Base-by-base conservation (phyloP, 2,113 vertebrate species). In the Holacanthus passer region DNA sequence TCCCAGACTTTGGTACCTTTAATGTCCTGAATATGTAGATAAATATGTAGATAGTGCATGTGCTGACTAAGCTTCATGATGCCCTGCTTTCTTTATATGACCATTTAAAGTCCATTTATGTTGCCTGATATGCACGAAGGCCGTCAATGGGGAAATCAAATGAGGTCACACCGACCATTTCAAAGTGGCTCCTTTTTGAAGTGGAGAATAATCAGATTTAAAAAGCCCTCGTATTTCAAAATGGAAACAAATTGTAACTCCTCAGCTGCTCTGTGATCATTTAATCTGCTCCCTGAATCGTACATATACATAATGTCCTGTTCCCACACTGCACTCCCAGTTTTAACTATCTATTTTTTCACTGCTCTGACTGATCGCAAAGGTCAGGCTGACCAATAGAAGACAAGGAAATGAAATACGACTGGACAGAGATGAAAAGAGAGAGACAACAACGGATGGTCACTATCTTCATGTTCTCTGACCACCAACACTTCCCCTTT, bases 361-460 rank as follows among this genome's bases (percentile, higher is more conserved):
- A 74, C 73, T 64, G 73, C 60, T 72, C 48, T 24, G 73, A 67
- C 76, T 79, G 62, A 69, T 82, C 2, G 53, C n/a, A 70, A 91
- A 90, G 91, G 90, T 89, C 90, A 91, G 58, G 2, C 64, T 75
- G 82, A 88, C 87, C 86, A 86, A 58, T 68, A 64, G 37, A 72
- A 70, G 82, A 85, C 88, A 84, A n/a, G 83, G 77, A 90, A 88
- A 84, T 84, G 82, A 90, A 88, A 77, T 78, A 78, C 52, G 16
- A 59, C 80, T 29, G 43, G 83, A 83, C 53, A 63, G 64, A 84
- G 48, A 60, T 14, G 70, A 45, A 79, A n/a, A 79, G 24, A 35
- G 47, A 67, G 22, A 67, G 19, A 63, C 45, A 72, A 20, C 32
- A 45, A 9, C 7, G 24, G 50, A 43, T 64, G 45, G 64, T 35